Base-by-base conservation (phyloP, 2,888 invertebrate species). In the Aleiodes leptofemur region DNA sequence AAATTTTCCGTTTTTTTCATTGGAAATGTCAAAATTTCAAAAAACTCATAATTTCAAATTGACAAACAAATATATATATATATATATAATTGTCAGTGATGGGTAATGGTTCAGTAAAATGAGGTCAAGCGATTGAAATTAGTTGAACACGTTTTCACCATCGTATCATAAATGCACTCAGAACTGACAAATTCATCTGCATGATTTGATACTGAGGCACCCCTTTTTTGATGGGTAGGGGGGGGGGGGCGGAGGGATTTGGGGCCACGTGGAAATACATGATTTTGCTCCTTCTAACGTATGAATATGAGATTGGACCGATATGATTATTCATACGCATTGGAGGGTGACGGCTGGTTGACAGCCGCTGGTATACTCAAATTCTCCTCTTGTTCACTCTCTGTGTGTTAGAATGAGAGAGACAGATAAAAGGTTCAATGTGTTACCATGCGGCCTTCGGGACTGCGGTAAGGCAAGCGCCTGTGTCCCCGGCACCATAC, bases 281-380 rank as follows among this genome's bases (percentile, higher is more conserved):
- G 34, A 51, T 56, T 69, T 55, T 69, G 76, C 55, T 61, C 48
- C 71, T 64, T 48, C 64, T 76, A 76, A 80, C 76, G 56, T 83
- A 83, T 83, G 84, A 84, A 84, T 84, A 82, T 81, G 81, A 83
- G 84, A 85, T 85, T 82, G 83, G 81, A 29, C 81, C 81, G 83
- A 85, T 82, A 84, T 83, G 84, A 84, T 85, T 85, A 85, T 85
- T 85, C 85, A 85, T 85, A 83, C 80, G 83, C 82, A 83, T 86
- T 83, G 80, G 79, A 83, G 80, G 80, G 82, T 82, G 83, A 85
- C 77, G 83, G 79, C 80, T 84, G 83, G 85, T 85, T 86, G 87
- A 86, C 86, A 86, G 86, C 81, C 86, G 74, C 76, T 74, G 72
- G 75, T 57, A 59, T 34, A 57, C 38, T 75, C 64, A 64, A 66